Conservation (phyloP, 2,113 vertebrate species). For the Engraulis encrasicolus region DNA sequence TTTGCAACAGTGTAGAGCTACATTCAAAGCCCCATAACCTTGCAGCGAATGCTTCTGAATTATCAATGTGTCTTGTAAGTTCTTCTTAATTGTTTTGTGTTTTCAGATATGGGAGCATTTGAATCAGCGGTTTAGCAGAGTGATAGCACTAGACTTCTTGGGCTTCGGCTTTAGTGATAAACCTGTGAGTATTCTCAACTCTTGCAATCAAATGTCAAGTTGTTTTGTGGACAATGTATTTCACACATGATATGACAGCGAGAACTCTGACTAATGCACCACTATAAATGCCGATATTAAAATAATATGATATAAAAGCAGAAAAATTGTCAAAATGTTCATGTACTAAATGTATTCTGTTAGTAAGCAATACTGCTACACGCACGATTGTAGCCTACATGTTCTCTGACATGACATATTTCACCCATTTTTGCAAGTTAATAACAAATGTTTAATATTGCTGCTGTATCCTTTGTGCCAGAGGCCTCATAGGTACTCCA, state of each 20-base stretch:
- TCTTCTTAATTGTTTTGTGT: neutral
- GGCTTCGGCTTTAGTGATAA: conserved; percentile 98
- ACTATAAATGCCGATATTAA: neutral
- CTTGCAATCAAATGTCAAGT: neutral
- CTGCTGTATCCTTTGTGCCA: conserved; percentile 54
- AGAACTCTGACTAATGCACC: neutral
- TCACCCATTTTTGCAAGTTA: too few relatives aligned
- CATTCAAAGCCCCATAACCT: too few relatives aligned
- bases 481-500: conserved; percentile 90
- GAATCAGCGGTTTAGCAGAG: conserved; percentile 85
- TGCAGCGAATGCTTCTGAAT: too few relatives aligned
- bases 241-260: neutral
- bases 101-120: conserved; percentile 93
- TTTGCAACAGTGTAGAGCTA: too few relatives aligned
- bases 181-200: conserved; percentile 77
- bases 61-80: too few relatives aligned
- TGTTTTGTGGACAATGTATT: neutral
- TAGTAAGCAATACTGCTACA: too few relatives aligned
- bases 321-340: too few relatives aligned
- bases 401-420: too few relatives aligned
- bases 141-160: conserved; percentile 90
- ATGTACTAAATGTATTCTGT: too few relatives aligned
- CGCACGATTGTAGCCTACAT: too few relatives aligned
- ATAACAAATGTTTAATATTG: too few relatives aligned
- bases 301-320: neutral